Evolutionary conservation across 1,140 invertebrate genomes (phyloP).

Genomic region (Rhagoletis pomonella): DNA sequence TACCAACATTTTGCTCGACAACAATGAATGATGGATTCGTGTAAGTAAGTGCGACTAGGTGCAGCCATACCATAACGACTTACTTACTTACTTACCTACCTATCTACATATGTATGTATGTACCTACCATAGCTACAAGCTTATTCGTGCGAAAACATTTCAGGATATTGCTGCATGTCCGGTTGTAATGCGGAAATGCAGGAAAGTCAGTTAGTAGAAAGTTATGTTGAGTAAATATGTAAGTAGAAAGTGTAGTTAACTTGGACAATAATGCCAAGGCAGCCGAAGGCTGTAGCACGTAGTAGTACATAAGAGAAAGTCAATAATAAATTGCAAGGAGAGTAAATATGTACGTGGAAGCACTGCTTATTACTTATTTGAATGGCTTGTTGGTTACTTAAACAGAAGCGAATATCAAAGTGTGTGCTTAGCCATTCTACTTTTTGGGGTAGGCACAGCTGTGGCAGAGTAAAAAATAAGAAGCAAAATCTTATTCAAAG

Average conservation of each 20-base stretch:
- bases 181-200: slow-evolving; percentile 27
- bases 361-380: not conserved
- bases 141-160: slow-evolving; percentile 22
- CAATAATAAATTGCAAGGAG: slow-evolving; percentile 19
- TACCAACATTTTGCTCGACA: slow-evolving; percentile 70
- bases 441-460: too few species aligned
- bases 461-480: too few species aligned
- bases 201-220: slow-evolving; percentile 39
- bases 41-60: not conserved
- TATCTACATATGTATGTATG: too few species aligned
- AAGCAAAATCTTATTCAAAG: too few species aligned
- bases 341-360: too few species aligned
- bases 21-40: slow-evolving; percentile 60
- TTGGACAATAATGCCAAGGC: not conserved
- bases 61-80: not conserved
- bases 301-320: slow-evolving; percentile 40
- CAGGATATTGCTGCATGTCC: slow-evolving; percentile 46
- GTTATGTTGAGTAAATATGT: not conserved
- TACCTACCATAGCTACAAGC: too few species aligned
- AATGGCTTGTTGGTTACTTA: not conserved
- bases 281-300: not conserved
- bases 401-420: not conserved
- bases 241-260: slow-evolving; percentile 3
- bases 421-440: too few species aligned
- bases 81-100: not conserved